phyloP scores from a whole-genome alignment of 2,888 invertebrate genomes.

The Rambutsinella grinnellia region DNA sequence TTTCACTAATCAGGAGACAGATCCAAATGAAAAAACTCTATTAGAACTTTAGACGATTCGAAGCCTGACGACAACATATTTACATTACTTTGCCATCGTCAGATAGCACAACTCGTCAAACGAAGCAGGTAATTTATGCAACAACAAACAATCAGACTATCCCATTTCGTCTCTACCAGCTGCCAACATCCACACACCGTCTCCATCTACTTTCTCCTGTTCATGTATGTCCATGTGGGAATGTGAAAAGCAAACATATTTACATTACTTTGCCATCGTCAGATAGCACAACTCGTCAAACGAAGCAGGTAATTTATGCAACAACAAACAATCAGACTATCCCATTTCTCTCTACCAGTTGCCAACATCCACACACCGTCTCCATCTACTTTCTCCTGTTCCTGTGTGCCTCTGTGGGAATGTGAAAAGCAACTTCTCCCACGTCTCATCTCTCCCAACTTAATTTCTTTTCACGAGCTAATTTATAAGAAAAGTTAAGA shows the following conservation, averaged over 20 bases:
- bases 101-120: no score
- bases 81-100: no score
- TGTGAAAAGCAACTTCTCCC: slow-evolving; percentile 9
- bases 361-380: background rate
- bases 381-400: background rate
- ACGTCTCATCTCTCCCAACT: slow-evolving; percentile 22
- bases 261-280: no score
- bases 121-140: background rate
- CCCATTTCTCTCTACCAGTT: background rate
- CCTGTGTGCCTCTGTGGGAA: slow-evolving; percentile 31
- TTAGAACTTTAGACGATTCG: no score
- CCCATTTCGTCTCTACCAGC: background rate
- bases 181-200: background rate
- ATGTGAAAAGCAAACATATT: slow-evolving; percentile 25
- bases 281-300: no score
- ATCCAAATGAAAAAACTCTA: no score
- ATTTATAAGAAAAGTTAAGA: slow-evolving; percentile 56
- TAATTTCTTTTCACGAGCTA: slow-evolving; percentile 52
- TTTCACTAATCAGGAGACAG: no score
- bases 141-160: background rate
- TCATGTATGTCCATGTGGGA: slow-evolving; percentile 29
- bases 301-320: background rate
- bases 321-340: background rate
- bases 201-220: background rate
- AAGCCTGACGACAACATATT: no score